These are phyloP conservation scores for Coleophora flavipennella DNA, from an alignment of 2,888 invertebrate genomes.

Conservation along the genomic window DNA sequence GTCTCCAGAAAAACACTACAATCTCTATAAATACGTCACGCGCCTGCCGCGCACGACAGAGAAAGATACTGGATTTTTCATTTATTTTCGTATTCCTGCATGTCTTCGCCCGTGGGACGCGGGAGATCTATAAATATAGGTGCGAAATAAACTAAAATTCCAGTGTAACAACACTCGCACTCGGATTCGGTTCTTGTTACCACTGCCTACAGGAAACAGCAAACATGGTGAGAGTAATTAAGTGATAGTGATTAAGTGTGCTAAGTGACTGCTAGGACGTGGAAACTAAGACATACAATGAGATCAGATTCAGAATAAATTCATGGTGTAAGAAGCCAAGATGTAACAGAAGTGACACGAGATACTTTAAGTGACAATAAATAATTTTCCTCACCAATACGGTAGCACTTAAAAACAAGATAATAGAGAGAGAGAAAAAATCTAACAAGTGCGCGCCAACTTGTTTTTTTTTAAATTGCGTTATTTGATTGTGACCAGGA, in stretches of 20 bases:
- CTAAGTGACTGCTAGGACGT: no score
- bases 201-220: constrained; percentile 45
- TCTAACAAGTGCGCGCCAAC: no score
- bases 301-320: no score
- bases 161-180: constrained; percentile 72
- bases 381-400: no score
- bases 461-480: no score
- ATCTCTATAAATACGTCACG: constrained; percentile 27
- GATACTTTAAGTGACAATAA: no score
- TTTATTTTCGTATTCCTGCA: constrained; percentile 66
- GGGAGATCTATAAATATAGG: constrained; percentile 68
- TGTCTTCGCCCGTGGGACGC: constrained; percentile 31
- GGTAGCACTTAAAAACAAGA: no score
- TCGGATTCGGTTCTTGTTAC: constrained; percentile 70
- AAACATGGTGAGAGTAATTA: constrained; percentile 55
- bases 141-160: constrained; percentile 48
- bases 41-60: constrained; percentile 30
- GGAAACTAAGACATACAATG: no score
- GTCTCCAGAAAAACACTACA: constrained; percentile 4
- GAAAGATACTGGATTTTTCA: constrained; percentile 53
- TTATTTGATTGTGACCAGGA: no score
- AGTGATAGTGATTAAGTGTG: constrained; percentile 8
- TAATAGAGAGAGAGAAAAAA: no score
- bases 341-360: no score
- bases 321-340: no score